Percentiles rank a stretch among this genome's conserved stretches.
These are phyloP conservation scores for Tromatobia lineatoria DNA, from an alignment of 2,888 invertebrate genomes.

Conservation along the genomic window DNA sequence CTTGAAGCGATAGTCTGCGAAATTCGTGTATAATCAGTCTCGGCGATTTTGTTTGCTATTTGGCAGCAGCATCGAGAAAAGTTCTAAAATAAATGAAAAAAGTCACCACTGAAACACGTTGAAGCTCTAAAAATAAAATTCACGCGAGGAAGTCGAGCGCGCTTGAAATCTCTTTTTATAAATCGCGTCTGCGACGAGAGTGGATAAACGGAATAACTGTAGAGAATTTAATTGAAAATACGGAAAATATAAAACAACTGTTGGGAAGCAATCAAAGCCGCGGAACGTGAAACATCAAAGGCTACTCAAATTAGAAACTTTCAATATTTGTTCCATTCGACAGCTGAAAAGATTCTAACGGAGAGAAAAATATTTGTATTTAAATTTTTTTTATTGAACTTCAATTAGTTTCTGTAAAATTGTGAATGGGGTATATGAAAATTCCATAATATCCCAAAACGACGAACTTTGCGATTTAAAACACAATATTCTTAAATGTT, in stretches of 20 bases:
- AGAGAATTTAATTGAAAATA: neutral
- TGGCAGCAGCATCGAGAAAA: neutral
- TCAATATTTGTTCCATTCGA: neutral
- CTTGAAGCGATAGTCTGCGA: neutral
- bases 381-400: too few species aligned
- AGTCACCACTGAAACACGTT: neutral
- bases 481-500: too few species aligned
- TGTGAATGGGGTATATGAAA: neutral
- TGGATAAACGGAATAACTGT: neutral
- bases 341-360: neutral
- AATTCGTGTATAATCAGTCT: neutral
- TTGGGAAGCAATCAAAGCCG: constrained; percentile 1
- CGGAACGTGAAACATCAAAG: neutral
- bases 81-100: constrained; percentile 18
- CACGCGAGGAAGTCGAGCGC: neutral
- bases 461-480: neutral
- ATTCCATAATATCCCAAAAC: neutral
- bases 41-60: constrained; percentile 9
- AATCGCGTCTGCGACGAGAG: neutral
- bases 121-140: constrained; percentile 31
- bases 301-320: neutral
- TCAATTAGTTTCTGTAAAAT: neutral
- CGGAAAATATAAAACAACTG: neutral
- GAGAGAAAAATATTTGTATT: neutral
- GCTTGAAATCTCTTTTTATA: neutral